A percentile compares a stretch with the other conserved stretches of the same genome.
Conservation (phyloP, 2,113 vertebrate species). For the Salvelinus namaycush region DNA sequence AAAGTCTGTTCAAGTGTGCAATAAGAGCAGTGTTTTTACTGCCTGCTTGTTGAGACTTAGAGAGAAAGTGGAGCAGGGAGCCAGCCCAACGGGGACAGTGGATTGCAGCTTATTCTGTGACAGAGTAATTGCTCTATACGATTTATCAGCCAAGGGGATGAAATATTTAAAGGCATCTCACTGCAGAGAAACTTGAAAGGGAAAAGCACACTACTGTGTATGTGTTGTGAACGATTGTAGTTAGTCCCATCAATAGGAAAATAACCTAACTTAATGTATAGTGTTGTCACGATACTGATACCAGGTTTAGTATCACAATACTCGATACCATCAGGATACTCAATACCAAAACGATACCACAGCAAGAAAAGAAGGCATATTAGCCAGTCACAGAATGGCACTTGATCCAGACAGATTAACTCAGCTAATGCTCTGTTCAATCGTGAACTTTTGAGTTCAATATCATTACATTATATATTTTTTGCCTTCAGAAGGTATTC, state of each 20-base stretch:
- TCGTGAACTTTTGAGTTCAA: too few species aligned
- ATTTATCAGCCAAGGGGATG: slow-evolving; percentile 17
- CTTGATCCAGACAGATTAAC: too few species aligned
- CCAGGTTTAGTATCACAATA: too few species aligned
- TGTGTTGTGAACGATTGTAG: slow-evolving; percentile 8
- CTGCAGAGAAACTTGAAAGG: slow-evolving; percentile 12
- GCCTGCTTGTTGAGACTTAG: slow-evolving; percentile 1
- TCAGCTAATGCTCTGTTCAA: too few species aligned
- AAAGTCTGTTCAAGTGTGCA: background rate
- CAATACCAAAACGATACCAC: too few species aligned
- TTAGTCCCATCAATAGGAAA: slow-evolving; percentile 8
- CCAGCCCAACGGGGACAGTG: slow-evolving; percentile 29
- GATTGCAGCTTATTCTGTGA: slow-evolving; percentile 39
- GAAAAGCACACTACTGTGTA: slow-evolving; percentile 9
- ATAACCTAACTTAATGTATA: background rate
- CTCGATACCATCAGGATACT: too few species aligned
- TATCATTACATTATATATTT: too few species aligned
- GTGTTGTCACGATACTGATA: too few species aligned
- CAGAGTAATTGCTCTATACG: slow-evolving; percentile 31
- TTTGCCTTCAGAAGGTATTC: too few species aligned
- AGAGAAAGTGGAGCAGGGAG: slow-evolving; percentile 37
- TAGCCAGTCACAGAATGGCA: too few species aligned
- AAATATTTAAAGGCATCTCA: slow-evolving; percentile 15
- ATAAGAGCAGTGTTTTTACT: slow-evolving; percentile 28
- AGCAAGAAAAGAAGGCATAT: too few species aligned